Evolutionary conservation across 1,140 invertebrate genomes (phyloP).

Genomic region (Meloidogyne exigua): DNA sequence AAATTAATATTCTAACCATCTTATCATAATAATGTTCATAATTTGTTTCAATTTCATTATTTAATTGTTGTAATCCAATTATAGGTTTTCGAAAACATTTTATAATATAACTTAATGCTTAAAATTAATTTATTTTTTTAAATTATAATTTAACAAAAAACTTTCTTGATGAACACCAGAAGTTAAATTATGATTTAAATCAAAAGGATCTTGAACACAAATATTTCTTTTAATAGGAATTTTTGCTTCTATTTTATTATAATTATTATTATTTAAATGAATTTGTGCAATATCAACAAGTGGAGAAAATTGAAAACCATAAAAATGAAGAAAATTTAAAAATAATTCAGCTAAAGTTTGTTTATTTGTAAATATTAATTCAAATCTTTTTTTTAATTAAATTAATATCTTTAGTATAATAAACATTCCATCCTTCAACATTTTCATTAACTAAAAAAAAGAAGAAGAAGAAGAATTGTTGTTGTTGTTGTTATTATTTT

Average conservation of each 20-base stretch:
- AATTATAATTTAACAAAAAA: not conserved
- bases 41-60: too few species aligned
- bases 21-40: too few species aligned
- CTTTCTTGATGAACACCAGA: conserved; percentile 23
- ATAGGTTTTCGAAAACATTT: not conserved
- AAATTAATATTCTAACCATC: not conserved
- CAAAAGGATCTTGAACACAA: conserved; percentile 33
- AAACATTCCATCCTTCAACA: conserved; percentile 30
- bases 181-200: conserved; percentile 32
- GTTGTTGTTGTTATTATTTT: too few species aligned
- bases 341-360: conserved; percentile 22
- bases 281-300: conserved; percentile 21
- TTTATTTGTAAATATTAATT: conserved; percentile 6
- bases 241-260: not conserved
- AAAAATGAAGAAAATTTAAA: conserved; percentile 18
- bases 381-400: not conserved
- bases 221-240: not conserved
- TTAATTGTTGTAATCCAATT: not conserved
- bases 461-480: not conserved
- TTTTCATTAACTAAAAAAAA: not conserved
- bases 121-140: not conserved
- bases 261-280: not conserved
- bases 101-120: not conserved
- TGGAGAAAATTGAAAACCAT: conserved; percentile 8
- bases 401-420: conserved; percentile 7